phyloP scores from a whole-genome alignment of 2,113 vertebrate genomes.

The Glaucomys volans region DNA sequence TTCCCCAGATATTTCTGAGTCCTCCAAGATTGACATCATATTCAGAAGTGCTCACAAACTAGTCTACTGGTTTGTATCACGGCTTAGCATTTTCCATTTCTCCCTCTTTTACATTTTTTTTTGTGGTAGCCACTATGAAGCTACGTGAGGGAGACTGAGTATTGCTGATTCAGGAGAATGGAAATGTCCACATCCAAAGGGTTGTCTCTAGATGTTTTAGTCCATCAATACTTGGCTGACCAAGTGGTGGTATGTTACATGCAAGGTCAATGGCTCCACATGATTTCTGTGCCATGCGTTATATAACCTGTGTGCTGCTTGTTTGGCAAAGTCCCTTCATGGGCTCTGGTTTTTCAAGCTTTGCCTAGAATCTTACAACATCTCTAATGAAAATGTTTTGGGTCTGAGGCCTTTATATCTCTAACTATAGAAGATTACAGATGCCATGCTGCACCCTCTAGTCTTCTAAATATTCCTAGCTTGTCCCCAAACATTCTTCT shows the following conservation, averaged over 20 bases:
- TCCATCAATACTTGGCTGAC: background rate
- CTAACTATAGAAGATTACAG: background rate
- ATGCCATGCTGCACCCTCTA: background rate
- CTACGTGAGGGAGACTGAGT: background rate
- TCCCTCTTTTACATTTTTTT: background rate
- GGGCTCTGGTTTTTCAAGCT: background rate
- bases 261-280: background rate
- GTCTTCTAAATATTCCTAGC: background rate
- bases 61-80: background rate
- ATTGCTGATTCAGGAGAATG: background rate
- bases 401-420: background rate
- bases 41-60: background rate
- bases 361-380: background rate
- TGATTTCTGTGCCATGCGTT: background rate
- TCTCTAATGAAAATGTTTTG: background rate
- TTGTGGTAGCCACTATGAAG: background rate
- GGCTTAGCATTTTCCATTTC: background rate
- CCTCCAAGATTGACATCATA: background rate
- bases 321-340: background rate
- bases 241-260: background rate
- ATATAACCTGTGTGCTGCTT: background rate
- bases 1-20: background rate
- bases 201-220: background rate
- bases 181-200: background rate
- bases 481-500: background rate